These are phyloP conservation scores for Tipula unca DNA, from an alignment of 2,888 invertebrate species.

Conservation along the genomic window DNA sequence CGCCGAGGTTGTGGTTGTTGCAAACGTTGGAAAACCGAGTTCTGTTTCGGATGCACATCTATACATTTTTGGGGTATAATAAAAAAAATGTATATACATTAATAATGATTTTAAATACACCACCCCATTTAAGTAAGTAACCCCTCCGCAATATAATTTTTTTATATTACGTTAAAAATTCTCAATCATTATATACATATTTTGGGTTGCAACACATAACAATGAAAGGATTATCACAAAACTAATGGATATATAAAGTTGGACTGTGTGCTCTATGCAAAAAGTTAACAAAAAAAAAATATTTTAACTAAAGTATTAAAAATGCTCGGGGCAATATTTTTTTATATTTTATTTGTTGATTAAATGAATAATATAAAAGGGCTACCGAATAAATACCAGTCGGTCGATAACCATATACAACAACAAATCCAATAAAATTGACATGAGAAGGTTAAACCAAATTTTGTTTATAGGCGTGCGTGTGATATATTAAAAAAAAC, in stretches of 20 bases:
- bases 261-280: background rate
- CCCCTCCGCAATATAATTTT: background rate
- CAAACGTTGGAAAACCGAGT: conserved; percentile 50
- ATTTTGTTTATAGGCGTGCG: background rate
- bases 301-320: background rate
- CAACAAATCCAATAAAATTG: background rate
- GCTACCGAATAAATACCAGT: background rate
- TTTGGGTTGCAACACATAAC: background rate
- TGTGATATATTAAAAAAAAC: background rate
- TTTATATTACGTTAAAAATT: background rate
- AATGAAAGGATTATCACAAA: background rate
- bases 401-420: background rate
- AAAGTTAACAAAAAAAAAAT: background rate
- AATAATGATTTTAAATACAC: background rate
- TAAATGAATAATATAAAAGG: background rate
- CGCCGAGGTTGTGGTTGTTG: conserved; percentile 38
- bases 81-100: background rate
- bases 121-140: background rate
- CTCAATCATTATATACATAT: background rate
- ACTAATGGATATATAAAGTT: background rate
- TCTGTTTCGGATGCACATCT: conserved; percentile 51
- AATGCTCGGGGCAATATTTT: background rate
- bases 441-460: background rate
- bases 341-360: background rate
- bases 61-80: too few relatives aligned